Percentiles rank a stretch among this genome's conserved stretches.
Conservation (phyloP, 2,797 vertebrate species). For the Lateolabrax maculatus region DNA sequence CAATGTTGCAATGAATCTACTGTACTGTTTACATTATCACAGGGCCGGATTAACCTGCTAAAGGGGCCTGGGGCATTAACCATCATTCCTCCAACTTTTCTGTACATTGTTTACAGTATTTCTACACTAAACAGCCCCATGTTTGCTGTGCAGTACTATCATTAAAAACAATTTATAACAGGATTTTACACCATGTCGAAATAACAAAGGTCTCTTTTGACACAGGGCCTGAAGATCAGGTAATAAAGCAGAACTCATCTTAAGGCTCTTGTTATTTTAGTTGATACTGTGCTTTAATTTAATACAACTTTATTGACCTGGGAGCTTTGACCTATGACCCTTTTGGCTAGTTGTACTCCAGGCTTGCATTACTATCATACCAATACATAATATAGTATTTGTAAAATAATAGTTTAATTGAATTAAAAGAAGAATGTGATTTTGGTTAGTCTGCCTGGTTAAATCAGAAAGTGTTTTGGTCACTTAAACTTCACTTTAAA, state of each 20-base stretch:
- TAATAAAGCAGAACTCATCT: background rate
- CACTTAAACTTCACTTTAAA: background rate
- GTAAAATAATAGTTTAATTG: background rate
- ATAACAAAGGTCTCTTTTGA: background rate
- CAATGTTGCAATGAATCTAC: background rate
- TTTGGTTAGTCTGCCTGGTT: background rate
- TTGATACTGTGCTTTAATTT: background rate
- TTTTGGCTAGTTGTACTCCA: no score
- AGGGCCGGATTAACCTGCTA: background rate
- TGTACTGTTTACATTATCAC: background rate
- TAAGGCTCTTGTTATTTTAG: background rate
- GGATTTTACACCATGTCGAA: background rate
- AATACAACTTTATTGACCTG: slow-evolving; percentile 14
- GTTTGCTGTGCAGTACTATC: background rate
- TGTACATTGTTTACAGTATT: background rate
- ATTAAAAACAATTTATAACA: background rate
- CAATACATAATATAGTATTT: no score
- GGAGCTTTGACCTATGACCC: no score
- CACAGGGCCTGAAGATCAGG: background rate
- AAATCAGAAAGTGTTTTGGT: background rate
- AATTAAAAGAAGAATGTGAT: background rate
- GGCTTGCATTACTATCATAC: no score
- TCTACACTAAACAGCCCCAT: background rate
- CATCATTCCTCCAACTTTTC: background rate
- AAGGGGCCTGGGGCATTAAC: background rate